A percentile compares a stretch with the other conserved stretches of the same genome.
Conservation (phyloP, 2,888 invertebrate genomes). For the Oxycera nigricornis region DNA sequence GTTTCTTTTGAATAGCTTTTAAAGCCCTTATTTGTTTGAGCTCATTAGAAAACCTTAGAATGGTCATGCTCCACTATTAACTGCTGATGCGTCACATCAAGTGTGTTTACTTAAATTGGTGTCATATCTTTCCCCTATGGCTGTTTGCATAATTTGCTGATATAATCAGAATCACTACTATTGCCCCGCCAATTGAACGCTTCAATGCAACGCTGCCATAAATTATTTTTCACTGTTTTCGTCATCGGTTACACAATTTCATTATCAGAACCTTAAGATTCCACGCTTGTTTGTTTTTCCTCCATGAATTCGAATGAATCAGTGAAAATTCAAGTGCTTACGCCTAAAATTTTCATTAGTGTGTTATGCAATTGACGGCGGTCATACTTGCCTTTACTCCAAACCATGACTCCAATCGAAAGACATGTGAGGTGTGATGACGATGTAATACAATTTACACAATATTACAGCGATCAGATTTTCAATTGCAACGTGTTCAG, state of each 20-base stretch:
- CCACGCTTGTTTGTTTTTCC: slow-evolving; percentile 5
- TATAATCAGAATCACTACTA: neutral
- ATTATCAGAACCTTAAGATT: slow-evolving; percentile 12
- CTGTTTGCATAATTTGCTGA: neutral
- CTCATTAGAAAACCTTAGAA: no score
- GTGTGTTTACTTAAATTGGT: no score
- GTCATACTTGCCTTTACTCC: neutral
- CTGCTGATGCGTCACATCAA: no score
- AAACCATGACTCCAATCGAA: neutral
- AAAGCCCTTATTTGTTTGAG: no score
- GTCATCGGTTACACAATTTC: slow-evolving; percentile 8
- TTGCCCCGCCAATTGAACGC: neutral
- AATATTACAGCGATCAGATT: slow-evolving; percentile 23
- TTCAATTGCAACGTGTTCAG: slow-evolving; percentile 22
- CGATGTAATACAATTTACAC: slow-evolving; percentile 31
- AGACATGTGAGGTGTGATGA: slow-evolving; percentile 17
- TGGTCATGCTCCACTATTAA: no score
- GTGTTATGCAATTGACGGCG: neutral
- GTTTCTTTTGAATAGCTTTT: no score
- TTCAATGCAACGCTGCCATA: neutral
- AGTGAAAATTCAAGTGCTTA: neutral
- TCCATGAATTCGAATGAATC: neutral
- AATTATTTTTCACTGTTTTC: neutral
- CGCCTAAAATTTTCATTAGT: neutral
- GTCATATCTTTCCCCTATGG: no score